Evolutionary conservation across 2,113 vertebrate genomes (phyloP).

Genomic region (Eulemur macaco): DNA sequence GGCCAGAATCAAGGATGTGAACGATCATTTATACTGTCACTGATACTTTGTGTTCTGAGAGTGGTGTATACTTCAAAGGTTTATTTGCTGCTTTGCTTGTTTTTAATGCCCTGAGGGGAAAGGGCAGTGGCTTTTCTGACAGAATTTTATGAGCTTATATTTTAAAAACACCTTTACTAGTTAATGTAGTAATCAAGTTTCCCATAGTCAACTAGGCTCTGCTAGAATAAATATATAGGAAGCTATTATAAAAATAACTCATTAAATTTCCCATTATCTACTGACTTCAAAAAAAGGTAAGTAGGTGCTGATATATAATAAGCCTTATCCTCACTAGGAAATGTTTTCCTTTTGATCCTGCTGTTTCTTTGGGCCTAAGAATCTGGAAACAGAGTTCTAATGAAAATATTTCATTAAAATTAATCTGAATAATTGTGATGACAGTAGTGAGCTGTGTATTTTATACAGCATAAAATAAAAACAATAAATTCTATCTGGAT

Average conservation of each 20-base stretch:
- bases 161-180: neutral
- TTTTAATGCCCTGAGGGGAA: neutral
- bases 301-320: neutral
- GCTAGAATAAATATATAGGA: constrained; percentile 35
- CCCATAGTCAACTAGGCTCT: neutral
- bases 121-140: neutral
- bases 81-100: neutral
- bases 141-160: neutral
- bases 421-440: neutral
- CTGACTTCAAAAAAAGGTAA: neutral
- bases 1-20: neutral
- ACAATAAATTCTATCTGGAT: neutral
- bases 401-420: neutral
- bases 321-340: neutral
- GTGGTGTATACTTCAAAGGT: accelerated
- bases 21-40: neutral
- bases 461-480: neutral
- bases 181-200: neutral
- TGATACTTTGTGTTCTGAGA: neutral
- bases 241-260: neutral
- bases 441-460: neutral
- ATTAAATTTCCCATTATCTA: constrained; percentile 1
- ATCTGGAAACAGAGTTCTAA: neutral
- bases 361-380: neutral
- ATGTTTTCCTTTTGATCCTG: neutral